Evolutionary conservation across 2,888 invertebrate species (phyloP).

Genomic region (Elysia crispata): DNA sequence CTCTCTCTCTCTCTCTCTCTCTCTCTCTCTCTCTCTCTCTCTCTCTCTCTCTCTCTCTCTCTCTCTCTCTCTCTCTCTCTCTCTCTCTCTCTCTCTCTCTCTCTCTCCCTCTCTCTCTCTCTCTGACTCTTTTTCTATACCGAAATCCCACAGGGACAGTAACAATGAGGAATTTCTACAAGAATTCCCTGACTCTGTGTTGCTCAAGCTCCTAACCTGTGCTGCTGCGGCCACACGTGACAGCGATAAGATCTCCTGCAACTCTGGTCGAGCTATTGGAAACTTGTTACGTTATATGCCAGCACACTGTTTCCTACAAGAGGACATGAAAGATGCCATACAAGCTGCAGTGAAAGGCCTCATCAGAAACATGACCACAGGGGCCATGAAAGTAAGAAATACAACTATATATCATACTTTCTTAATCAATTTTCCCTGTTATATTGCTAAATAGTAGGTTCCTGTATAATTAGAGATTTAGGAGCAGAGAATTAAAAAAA

Average conservation of each 20-base stretch:
- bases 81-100: neutral
- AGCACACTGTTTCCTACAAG: conserved; percentile 62
- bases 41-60: neutral
- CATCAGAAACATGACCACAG: conserved; percentile 84
- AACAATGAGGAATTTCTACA: conserved; percentile 78
- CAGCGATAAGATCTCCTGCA: conserved; percentile 89
- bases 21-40: neutral
- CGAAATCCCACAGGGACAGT: conserved; percentile 56
- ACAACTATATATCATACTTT: too few species aligned
- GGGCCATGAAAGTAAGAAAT: conserved; percentile 85
- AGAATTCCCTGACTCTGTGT: conserved; percentile 84
- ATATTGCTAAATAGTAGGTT: too few species aligned
- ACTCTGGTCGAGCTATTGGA: conserved; percentile 89
- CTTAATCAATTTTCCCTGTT: too few species aligned
- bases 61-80: neutral
- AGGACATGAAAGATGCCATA: conserved; percentile 44
- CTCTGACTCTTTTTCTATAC: neutral
- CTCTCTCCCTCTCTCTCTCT: neutral
- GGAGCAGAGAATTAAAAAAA: too few species aligned
- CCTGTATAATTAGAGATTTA: too few species aligned
- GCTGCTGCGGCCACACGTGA: conserved; percentile 84
- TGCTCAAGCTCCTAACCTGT: conserved; percentile 84
- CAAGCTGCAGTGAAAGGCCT: conserved; percentile 82
- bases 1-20: too few species aligned
- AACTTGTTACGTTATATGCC: conserved; percentile 85